Evolutionary conservation across 2,797 vertebrate species (phyloP).

Genomic region (Cyprinella venusta): DNA sequence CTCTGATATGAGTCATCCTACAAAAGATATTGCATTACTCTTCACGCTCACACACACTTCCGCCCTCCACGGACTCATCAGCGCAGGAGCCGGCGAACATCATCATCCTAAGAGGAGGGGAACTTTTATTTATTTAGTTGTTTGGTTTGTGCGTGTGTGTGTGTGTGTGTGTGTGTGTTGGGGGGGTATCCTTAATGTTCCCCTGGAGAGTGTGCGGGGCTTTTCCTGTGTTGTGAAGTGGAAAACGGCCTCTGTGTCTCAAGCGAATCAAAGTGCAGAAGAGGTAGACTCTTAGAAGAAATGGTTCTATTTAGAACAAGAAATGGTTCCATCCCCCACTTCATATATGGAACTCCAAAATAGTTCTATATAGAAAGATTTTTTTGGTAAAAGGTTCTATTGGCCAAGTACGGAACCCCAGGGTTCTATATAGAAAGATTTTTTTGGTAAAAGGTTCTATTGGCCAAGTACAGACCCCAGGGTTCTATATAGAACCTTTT

Average conservation of each 20-base stretch:
- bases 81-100: constrained; percentile 31
- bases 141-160: constrained; percentile 1
- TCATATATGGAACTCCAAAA: too few relatives aligned
- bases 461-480: too few relatives aligned
- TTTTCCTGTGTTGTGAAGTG: constrained; percentile 72
- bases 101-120: constrained; percentile 44
- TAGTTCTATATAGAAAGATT: too few relatives aligned
- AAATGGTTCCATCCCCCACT: too few relatives aligned
- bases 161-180: constrained; percentile 14
- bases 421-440: too few relatives aligned
- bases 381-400: too few relatives aligned
- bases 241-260: constrained; percentile 77
- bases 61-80: constrained; percentile 30
- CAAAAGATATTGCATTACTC: constrained; percentile 19
- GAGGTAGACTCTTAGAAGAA: too few relatives aligned
- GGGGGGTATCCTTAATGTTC: constrained; percentile 43
- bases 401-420: too few relatives aligned
- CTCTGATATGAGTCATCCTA: constrained; percentile 48
- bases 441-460: too few relatives aligned
- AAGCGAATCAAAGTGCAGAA: constrained; percentile 75
- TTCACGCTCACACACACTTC: constrained; percentile 33
- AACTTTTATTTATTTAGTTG: constrained; percentile 43
- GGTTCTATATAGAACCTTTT: too few relatives aligned
- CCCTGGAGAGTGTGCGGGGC: constrained; percentile 41
- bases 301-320: too few relatives aligned